Base-by-base conservation (phyloP, 2,888 invertebrate species). In the Cryptophagus acutangulus region DNA sequence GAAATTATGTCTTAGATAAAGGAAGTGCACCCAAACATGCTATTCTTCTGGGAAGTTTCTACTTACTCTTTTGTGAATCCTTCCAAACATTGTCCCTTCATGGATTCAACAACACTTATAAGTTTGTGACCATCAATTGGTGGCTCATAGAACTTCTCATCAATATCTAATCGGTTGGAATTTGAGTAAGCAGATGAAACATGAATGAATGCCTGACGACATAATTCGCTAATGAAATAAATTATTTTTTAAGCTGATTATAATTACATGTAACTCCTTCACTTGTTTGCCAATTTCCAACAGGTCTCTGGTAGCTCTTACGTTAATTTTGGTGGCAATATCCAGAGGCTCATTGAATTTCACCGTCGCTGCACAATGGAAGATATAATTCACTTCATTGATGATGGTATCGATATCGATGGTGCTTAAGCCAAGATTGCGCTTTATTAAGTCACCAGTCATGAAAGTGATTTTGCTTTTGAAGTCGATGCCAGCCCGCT, bases 311-410 rank as follows among this genome's bases (percentile, higher is more conserved):
- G 80, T 79, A 36, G 78, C 79, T 10, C 74, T 65, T 4, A 82
- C 74, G 64, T 84, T 84, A 67, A 82, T 78, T 38, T 74, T 73
- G 30, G 78, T 70, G 1, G 83, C 78, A n/a, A 72, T 59, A 64
- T 75, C 74, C 13, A 84, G 66, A 20, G 73, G 74, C 57, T 84
- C 83, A 57, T 82, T 79, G 59, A 84, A 84, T 46, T 76, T 72
- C 17, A 84, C 78, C 1, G 82, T 83, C 2, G 84, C 84, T 5
- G 84, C 84, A 24, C 79, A 77, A 61, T 84, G 83, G 62, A 84
- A 80, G n/a, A 84, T 78, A 30, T 82, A 65, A 20, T 68, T 9
- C 13, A 81, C 77, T 46, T 78, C 70, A 18, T 73, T 66, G 20
- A 62, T 57, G 20, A 74, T 52, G 24, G 61, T 59, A 38, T 65